Conservation (phyloP, 2,797 vertebrate species). For the Dermochelys coriacea region DNA sequence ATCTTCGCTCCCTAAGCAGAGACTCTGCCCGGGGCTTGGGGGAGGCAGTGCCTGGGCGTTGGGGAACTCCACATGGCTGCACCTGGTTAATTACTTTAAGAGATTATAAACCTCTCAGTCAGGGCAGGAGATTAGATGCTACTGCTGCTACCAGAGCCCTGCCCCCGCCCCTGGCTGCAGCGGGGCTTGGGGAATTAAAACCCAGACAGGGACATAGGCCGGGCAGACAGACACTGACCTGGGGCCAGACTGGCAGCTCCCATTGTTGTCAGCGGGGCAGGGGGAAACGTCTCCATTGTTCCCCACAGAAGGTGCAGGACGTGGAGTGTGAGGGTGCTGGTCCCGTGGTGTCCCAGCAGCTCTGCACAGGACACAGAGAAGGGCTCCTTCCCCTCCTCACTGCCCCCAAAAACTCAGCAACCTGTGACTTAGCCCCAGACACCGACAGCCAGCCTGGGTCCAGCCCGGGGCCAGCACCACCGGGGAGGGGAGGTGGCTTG, state of each 20-base stretch:
- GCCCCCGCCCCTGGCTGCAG: rapidly evolving
- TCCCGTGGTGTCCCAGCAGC: too few relatives aligned
- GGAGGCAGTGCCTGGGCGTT: not conserved
- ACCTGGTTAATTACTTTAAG: slow-evolving; percentile 24
- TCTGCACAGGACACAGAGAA: too few relatives aligned
- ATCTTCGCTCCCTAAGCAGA: too few relatives aligned
- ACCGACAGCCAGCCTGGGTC: not conserved
- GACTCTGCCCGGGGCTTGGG: not conserved
- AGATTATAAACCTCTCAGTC: not conserved
- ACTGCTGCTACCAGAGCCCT: not conserved
- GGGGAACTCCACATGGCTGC: not conserved
- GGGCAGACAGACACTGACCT: not conserved
- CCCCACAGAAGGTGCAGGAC: not conserved
- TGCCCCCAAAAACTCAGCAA: too few relatives aligned
- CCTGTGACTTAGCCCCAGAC: not conserved
- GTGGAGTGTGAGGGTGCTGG: too few relatives aligned
- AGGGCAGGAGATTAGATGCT: slow-evolving; percentile 7
- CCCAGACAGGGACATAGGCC: not conserved
- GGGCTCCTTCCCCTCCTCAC: too few relatives aligned
- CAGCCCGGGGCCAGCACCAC: too few relatives aligned
- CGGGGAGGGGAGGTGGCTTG: too few relatives aligned
- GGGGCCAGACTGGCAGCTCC: not conserved
- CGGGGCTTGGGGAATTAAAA: not conserved
- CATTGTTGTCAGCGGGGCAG: not conserved
- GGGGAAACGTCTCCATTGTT: not conserved